Conservation (phyloP, 2,888 invertebrate species). For the Diarsia brunnea region DNA sequence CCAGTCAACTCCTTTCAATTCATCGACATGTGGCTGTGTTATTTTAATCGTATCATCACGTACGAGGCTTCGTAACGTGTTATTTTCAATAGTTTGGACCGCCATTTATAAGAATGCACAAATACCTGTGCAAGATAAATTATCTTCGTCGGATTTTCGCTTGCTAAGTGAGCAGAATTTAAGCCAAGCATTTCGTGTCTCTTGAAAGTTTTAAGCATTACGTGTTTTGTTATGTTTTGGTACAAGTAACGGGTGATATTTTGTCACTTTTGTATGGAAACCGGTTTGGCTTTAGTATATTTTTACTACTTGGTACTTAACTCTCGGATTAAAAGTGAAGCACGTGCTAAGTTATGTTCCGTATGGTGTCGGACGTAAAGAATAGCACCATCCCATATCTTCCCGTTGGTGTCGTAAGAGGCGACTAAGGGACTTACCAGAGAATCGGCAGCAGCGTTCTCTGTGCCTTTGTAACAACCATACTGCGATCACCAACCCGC, state of each 20-base stretch:
- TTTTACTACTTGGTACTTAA: constrained; percentile 2
- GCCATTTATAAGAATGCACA: constrained; percentile 37
- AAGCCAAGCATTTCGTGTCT: constrained; percentile 6
- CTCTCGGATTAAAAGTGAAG: constrained; percentile 14
- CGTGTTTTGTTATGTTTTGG: constrained; percentile 20
- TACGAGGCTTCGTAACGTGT: constrained; percentile 50
- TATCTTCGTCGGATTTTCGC: constrained; percentile 26
- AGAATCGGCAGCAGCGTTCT: too few species aligned
- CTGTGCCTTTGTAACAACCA: too few species aligned
- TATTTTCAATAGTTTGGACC: constrained; percentile 54
- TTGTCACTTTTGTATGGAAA: constrained; percentile 35
- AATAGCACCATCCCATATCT: too few species aligned
- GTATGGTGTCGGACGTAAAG: too few species aligned
- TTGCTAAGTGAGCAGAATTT: constrained; percentile 17
- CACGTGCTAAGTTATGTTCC: constrained; percentile 27
- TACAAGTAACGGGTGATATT: constrained; percentile 30
- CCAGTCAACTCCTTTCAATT: constrained; percentile 54
- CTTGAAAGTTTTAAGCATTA: constrained; percentile 41
- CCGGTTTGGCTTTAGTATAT: constrained; percentile 38
- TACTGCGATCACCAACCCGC: too few species aligned
- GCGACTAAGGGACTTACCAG: too few species aligned
- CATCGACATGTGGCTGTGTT: constrained; percentile 41
- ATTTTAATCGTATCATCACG: constrained; percentile 57
- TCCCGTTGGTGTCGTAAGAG: too few species aligned
- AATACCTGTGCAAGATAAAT: constrained; percentile 14